Conservation (phyloP, 2,797 vertebrate species). For the Karalla daura region DNA sequence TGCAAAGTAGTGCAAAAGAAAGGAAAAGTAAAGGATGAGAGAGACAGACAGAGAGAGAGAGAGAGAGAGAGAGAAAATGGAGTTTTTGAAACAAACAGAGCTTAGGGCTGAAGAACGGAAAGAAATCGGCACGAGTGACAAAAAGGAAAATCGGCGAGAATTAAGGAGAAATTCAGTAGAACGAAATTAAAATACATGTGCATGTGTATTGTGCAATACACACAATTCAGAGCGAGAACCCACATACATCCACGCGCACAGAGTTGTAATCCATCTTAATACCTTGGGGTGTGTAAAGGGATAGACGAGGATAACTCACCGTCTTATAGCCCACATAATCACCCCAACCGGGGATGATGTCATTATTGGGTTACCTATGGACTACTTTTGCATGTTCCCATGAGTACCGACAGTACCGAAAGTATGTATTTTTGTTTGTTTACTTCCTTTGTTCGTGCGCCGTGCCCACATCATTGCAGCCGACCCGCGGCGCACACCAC, state of each 20-base stretch:
- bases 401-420: neutral
- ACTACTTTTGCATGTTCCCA: neutral
- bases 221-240: no score
- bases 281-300: slow-evolving; percentile 26
- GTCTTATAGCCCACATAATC: slow-evolving; percentile 39
- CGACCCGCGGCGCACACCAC: no score
- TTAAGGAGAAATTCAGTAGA: neutral
- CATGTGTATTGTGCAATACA: neutral
- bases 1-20: neutral
- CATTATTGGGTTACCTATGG: neutral
- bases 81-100: neutral
- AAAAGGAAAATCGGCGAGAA: neutral
- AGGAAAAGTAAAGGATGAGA: neutral
- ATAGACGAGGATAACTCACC: slow-evolving; percentile 30
- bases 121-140: no score
- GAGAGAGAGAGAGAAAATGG: neutral
- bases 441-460: neutral
- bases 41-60: neutral
- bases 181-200: neutral
- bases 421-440: neutral
- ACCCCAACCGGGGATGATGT: slow-evolving; percentile 26
- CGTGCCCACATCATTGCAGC: neutral
- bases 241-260: neutral
- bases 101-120: no score
- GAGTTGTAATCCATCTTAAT: slow-evolving; percentile 50